phyloP scores from a whole-genome alignment of 2,797 vertebrate species.

The Pyrocephalus nanus region DNA sequence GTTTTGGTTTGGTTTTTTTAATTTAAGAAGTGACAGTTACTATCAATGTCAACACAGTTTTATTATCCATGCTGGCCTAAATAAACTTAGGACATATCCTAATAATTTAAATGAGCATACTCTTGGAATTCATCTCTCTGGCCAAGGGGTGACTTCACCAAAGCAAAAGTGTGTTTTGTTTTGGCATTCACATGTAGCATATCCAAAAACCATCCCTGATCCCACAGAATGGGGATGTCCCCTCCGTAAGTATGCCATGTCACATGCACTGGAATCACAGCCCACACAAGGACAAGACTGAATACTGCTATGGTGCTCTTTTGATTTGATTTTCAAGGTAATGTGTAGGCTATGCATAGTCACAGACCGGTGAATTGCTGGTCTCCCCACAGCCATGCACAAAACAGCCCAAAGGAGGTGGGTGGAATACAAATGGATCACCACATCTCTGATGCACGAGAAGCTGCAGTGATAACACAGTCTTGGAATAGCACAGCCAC shows the following conservation, averaged over 20 bases:
- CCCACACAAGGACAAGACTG: neutral
- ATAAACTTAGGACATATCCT: neutral
- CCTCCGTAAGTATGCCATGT: accelerated
- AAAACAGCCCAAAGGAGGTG: accelerated
- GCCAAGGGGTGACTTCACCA: neutral
- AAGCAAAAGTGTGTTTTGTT: neutral
- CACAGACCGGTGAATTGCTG: neutral
- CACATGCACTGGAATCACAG: accelerated
- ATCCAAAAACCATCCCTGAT: neutral
- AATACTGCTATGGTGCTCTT: neutral
- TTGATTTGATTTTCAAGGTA: neutral
- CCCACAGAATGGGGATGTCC: neutral
- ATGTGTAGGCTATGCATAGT: neutral
- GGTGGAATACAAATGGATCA: neutral
- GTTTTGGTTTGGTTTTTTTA: neutral
- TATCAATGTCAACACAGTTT: neutral
- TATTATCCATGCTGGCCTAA: neutral
- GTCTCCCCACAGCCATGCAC: neutral
- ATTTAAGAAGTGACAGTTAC: neutral
- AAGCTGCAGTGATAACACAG: accelerated
- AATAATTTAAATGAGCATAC: neutral
- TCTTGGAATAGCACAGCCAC: neutral
- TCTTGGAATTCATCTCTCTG: neutral
- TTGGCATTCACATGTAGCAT: neutral
- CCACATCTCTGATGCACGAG: neutral